These are phyloP conservation scores for Anthophora plumipes DNA, from an alignment of 2,888 invertebrate species.

Conservation along the genomic window DNA sequence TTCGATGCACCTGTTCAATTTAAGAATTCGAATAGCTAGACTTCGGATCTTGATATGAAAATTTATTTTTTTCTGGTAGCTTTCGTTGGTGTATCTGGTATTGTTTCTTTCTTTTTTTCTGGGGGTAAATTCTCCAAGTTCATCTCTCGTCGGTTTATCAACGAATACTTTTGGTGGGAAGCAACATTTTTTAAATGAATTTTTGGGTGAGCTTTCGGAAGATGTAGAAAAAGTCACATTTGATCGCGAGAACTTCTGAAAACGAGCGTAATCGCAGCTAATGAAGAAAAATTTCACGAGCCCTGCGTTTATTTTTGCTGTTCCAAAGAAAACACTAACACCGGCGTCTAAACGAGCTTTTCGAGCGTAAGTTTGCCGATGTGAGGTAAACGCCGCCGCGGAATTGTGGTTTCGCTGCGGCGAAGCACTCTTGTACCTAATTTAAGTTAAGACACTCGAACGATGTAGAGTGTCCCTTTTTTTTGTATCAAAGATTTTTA, in stretches of 20 bases:
- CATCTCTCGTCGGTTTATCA: not conserved
- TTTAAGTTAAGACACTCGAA: slow-evolving; percentile 62
- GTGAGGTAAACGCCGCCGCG: slow-evolving; percentile 28
- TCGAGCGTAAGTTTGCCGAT: slow-evolving; percentile 39
- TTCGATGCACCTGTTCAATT: slow-evolving; percentile 1
- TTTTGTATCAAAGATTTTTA: slow-evolving; percentile 73
- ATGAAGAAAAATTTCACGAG: slow-evolving; percentile 22
- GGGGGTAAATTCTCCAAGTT: not conserved
- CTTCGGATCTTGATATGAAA: too few species aligned
- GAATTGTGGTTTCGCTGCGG: slow-evolving; percentile 26
- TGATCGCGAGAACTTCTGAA: not conserved
- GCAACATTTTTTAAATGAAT: too few species aligned
- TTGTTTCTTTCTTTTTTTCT: too few species aligned
- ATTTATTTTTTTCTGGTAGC: not conserved
- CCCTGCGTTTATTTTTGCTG: slow-evolving; percentile 26
- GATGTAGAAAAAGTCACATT: too few species aligned
- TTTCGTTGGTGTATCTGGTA: not conserved
- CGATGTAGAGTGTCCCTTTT: slow-evolving; percentile 55
- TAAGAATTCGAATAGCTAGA: not conserved
- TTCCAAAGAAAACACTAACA: slow-evolving; percentile 59
- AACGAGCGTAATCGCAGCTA: not conserved
- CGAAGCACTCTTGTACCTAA: slow-evolving; percentile 63
- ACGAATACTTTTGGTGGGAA: not conserved
- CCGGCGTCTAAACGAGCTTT: slow-evolving; percentile 31
- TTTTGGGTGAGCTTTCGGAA: too few species aligned